Percentiles rank a stretch among this genome's conserved stretches.
Conservation (phyloP, 2,888 invertebrate species). For the Amphimallon solstitiale region DNA sequence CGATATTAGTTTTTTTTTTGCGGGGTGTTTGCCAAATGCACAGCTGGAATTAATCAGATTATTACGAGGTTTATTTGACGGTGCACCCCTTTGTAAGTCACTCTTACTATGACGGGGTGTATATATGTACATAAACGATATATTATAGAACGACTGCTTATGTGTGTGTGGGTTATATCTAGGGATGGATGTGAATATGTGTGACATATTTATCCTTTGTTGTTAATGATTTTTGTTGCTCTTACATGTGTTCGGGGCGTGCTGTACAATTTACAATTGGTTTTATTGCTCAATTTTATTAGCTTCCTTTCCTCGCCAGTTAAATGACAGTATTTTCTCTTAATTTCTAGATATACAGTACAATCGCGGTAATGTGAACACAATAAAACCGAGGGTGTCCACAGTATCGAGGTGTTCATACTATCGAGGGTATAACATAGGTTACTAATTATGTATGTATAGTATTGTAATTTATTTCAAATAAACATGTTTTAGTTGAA, state of each 20-base stretch:
- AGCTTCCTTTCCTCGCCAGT: not conserved
- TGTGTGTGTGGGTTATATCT: not conserved
- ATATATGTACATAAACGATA: slow-evolving; percentile 13
- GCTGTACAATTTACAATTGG: slow-evolving; percentile 42
- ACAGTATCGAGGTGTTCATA: no score
- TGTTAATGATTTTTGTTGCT: slow-evolving; percentile 53
- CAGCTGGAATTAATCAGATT: slow-evolving; percentile 64
- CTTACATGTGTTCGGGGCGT: slow-evolving; percentile 61
- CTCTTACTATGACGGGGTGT: not conserved
- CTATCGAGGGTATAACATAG: no score
- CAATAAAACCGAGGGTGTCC: no score
- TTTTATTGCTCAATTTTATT: slow-evolving; percentile 14
- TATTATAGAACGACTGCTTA: not conserved
- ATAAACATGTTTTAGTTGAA: no score
- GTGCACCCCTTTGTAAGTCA: slow-evolving; percentile 27
- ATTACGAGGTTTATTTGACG: slow-evolving; percentile 55
- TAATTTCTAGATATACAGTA: no score
- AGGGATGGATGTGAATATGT: slow-evolving; percentile 2
- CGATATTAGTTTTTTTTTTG: slow-evolving; percentile 23
- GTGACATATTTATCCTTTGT: slow-evolving; percentile 57
- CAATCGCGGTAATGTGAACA: no score
- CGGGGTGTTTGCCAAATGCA: slow-evolving; percentile 61
- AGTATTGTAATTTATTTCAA: no score
- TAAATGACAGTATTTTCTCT: not conserved
- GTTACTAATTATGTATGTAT: no score